Conservation (phyloP, 2,113 vertebrate genomes). For the Lophura nycthemera region DNA sequence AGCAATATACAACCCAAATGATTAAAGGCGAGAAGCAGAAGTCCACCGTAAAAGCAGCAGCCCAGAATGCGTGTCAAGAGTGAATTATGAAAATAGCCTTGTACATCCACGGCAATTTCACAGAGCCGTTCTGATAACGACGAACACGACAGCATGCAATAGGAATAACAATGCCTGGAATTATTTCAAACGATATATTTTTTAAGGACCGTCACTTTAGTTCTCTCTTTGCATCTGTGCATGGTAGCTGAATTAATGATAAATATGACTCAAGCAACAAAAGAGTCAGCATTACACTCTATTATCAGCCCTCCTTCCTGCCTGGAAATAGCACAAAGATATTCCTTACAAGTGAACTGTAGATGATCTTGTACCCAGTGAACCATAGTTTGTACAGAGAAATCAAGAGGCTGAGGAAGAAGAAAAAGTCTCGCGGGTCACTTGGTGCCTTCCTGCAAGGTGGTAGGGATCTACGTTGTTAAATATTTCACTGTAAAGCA, state of each 20-base stretch:
- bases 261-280: not conserved
- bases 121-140: slow-evolving; percentile 2
- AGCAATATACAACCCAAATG: not conserved
- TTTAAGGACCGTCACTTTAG: slow-evolving; percentile 12
- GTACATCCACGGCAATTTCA: not conserved
- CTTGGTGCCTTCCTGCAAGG: not conserved
- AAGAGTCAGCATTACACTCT: not conserved
- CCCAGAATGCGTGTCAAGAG: not conserved
- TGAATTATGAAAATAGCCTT: slow-evolving; percentile 46
- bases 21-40: not conserved
- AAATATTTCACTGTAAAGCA: slow-evolving; percentile 10
- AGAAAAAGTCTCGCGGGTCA: slow-evolving; percentile 5
- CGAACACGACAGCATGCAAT: not conserved
- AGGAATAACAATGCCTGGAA: slow-evolving; percentile 26
- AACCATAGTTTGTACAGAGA: not conserved
- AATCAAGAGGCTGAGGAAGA: not conserved
- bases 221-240: not conserved
- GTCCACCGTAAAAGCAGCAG: slow-evolving; percentile 4
- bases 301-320: not conserved
- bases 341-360: slow-evolving; percentile 29
- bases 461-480: not conserved
- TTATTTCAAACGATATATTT: not conserved
- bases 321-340: not conserved
- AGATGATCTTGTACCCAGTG: slow-evolving; percentile 28
- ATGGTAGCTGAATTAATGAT: not conserved